phyloP scores from a whole-genome alignment of 2,888 invertebrate genomes.

The Metalampra italica region DNA sequence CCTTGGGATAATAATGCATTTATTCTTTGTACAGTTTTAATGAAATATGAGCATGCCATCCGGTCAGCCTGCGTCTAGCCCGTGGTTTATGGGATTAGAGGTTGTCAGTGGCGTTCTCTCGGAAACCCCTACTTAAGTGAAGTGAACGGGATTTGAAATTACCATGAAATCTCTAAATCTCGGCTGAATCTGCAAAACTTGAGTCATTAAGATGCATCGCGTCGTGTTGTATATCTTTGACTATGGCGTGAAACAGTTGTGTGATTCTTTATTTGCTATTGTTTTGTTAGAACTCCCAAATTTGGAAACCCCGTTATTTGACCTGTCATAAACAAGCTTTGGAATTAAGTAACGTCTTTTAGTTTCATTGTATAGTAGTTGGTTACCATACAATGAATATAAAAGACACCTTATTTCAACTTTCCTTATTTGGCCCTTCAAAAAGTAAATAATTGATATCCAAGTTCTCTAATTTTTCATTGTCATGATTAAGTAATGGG shows the following conservation, averaged over 20 bases:
- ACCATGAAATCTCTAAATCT: slow-evolving; percentile 16
- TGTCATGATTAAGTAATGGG: too few species aligned
- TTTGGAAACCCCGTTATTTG: too few species aligned
- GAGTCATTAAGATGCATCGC: not conserved
- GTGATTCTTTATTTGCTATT: too few species aligned
- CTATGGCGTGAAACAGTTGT: not conserved
- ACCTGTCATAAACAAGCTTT: too few species aligned
- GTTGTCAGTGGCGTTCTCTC: slow-evolving; percentile 16
- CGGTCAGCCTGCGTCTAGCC: slow-evolving; percentile 13
- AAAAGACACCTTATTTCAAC: too few species aligned
- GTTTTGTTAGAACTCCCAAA: too few species aligned
- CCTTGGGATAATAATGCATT: slow-evolving; percentile 1
- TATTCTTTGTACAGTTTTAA: slow-evolving; percentile 6
- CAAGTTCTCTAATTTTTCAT: too few species aligned
- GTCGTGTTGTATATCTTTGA: not conserved
- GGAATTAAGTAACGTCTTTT: too few species aligned
- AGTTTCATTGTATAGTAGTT: too few species aligned
- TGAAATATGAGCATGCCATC: slow-evolving; percentile 14
- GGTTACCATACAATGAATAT: too few species aligned
- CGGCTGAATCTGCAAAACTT: not conserved
- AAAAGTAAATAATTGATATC: too few species aligned
- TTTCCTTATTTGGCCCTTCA: too few species aligned
- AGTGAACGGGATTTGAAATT: slow-evolving; percentile 22
- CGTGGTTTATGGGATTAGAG: slow-evolving; percentile 32
- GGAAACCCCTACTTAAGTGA: slow-evolving; percentile 21